Conservation (phyloP, 2,797 vertebrate genomes). For the Molothrus ater region DNA sequence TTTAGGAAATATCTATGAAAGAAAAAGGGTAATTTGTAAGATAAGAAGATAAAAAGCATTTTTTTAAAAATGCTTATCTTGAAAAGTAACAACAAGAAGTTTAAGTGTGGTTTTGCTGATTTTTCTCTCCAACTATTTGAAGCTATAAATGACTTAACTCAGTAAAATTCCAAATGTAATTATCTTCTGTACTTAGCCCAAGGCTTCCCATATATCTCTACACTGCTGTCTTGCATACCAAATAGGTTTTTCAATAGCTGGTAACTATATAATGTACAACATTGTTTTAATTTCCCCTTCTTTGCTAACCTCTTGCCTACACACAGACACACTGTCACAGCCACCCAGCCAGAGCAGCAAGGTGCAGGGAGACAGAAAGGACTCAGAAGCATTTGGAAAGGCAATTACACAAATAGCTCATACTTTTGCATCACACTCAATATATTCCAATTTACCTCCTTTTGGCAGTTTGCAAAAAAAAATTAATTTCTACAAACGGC, state of each 20-base stretch:
- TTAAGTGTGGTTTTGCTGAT: constrained; percentile 90
- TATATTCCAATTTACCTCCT: constrained; percentile 52
- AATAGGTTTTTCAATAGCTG: constrained; percentile 92
- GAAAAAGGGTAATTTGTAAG: constrained; percentile 74
- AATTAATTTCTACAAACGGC: constrained; percentile 48
- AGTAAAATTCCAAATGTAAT: constrained; percentile 99
- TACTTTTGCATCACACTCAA: constrained; percentile 58
- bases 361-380: constrained; percentile 60
- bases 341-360: constrained; percentile 58
- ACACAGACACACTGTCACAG: constrained; percentile 41
- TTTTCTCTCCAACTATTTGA: constrained; percentile 92
- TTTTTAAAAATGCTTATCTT: constrained; percentile 69
- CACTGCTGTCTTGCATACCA: constrained; percentile 94
- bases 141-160: constrained; percentile 99
- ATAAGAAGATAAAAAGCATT: constrained; percentile 75
- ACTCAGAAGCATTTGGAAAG: constrained; percentile 67
- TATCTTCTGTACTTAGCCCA: constrained; percentile 97
- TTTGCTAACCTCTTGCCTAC: constrained; percentile 75
- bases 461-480: constrained; percentile 31
- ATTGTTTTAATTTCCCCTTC: constrained; percentile 83
- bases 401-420: constrained; percentile 65
- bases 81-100: constrained; percentile 83
- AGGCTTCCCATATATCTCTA: constrained; percentile 96
- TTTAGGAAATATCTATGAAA: constrained; percentile 64
- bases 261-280: constrained; percentile 92